These are phyloP conservation scores for Choloepus didactylus DNA, from an alignment of 2,797 vertebrate genomes.

Conservation along the genomic window DNA sequence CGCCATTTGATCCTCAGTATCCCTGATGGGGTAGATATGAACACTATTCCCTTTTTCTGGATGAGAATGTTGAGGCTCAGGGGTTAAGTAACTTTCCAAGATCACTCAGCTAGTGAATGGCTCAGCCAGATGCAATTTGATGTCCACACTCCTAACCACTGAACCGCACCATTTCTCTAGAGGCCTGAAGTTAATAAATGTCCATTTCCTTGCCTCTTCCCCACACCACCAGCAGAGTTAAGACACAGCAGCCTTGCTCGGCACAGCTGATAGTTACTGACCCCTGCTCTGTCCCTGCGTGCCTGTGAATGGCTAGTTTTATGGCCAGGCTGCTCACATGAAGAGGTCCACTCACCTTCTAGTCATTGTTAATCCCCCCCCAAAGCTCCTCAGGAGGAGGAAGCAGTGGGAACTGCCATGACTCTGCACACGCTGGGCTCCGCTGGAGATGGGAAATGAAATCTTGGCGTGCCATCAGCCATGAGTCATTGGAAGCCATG, in stretches of 20 bases:
- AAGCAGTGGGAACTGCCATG: constrained; percentile 3
- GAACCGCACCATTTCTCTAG: constrained; percentile 19
- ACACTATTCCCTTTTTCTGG: not conserved
- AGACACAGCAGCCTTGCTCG: constrained; percentile 1
- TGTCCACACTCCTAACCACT: constrained; percentile 34
- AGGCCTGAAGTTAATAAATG: constrained; percentile 53
- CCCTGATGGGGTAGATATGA: not conserved
- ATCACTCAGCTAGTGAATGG: not conserved
- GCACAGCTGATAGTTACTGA: not conserved
- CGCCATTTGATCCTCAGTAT: constrained; percentile 42
- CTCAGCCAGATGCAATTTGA: constrained; percentile 26
- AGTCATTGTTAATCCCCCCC: constrained; percentile 60
- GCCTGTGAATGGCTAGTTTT: not conserved
- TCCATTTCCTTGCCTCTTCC: constrained; percentile 33
- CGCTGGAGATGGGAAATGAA: constrained; percentile 76
- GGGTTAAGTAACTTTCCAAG: not conserved
- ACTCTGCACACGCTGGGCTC: constrained; percentile 43
- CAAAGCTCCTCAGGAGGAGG: constrained; percentile 52
- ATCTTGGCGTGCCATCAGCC: constrained; percentile 75
- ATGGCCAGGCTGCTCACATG: not conserved
- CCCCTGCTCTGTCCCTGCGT: not conserved
- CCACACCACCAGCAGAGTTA: not conserved
- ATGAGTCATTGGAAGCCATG: constrained; percentile 73
- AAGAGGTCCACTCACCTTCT: constrained; percentile 47
- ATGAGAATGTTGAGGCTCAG: not conserved